Conservation (phyloP, 2,888 invertebrate species). For the Lasioglossum lativentre region DNA sequence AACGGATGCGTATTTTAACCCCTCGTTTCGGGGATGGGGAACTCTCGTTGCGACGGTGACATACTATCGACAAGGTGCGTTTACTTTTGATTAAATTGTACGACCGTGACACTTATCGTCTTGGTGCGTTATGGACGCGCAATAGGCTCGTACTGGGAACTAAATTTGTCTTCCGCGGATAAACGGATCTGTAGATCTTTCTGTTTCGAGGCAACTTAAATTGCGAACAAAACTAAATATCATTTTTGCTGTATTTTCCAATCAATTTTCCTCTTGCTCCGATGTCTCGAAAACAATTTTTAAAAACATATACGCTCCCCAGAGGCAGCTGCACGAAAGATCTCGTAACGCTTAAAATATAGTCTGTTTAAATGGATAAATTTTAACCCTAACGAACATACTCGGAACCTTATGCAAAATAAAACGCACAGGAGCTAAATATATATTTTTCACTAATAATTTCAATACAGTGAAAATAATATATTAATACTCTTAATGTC, state of each 20-base stretch:
- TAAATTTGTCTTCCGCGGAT: neutral
- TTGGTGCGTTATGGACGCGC: neutral
- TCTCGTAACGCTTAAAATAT: neutral
- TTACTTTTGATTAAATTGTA: slow-evolving; percentile 8
- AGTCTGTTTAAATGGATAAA: neutral
- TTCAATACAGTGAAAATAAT: too few species aligned
- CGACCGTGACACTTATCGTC: neutral
- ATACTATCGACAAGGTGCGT: neutral
- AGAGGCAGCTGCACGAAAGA: neutral
- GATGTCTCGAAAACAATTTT: neutral
- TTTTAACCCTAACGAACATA: neutral
- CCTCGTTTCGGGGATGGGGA: neutral
- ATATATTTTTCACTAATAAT: too few species aligned
- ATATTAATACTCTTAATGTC: too few species aligned
- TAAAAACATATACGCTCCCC: too few species aligned
- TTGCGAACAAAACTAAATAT: neutral
- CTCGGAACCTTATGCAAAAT: too few species aligned
- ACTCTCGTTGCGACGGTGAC: slow-evolving; percentile 12
- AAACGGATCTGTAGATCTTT: neutral
- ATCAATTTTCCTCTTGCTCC: neutral
- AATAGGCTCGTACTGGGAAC: neutral
- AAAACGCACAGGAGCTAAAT: too few species aligned
- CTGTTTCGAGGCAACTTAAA: neutral
- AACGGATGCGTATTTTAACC: slow-evolving; percentile 36
- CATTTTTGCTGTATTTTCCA: neutral